Evolutionary conservation across 2,888 invertebrate genomes (phyloP).

Genomic region (Lithophane semibrunnea): DNA sequence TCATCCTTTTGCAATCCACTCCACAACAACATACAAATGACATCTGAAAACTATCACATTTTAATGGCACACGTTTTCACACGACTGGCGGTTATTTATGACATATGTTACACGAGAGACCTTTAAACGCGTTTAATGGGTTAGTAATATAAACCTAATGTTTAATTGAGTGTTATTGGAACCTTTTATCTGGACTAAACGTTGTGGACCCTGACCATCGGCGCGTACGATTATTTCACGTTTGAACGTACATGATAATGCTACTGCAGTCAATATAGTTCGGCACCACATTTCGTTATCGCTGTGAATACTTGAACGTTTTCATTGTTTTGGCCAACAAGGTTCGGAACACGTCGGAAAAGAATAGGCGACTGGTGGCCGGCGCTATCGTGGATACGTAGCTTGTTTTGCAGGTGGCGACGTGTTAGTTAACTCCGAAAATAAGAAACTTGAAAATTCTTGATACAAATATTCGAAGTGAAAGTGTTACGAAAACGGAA

Average conservation of each 20-base stretch:
- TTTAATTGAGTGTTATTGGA: constrained; percentile 74
- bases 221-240: constrained; percentile 74
- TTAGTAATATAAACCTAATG: constrained; percentile 37
- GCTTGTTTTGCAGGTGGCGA: constrained; percentile 51
- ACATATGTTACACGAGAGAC: constrained; percentile 26
- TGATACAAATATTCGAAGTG: constrained; percentile 1
- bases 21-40: constrained; percentile 84
- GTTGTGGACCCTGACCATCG: constrained; percentile 75
- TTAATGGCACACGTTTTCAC: constrained; percentile 54
- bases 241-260: constrained; percentile 87
- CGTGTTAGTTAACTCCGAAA: constrained; percentile 7
- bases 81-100: constrained; percentile 1
- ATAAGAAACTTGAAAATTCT: constrained; percentile 19
- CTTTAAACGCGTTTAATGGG: constrained; percentile 29
- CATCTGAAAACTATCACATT: constrained; percentile 81
- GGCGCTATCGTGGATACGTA: constrained; percentile 31
- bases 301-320: constrained; percentile 53
- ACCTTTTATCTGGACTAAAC: constrained; percentile 86
- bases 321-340: constrained; percentile 58
- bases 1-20: constrained; percentile 86
- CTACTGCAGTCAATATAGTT: constrained; percentile 78
- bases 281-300: constrained; percentile 85
- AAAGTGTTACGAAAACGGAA: constrained; percentile 13
- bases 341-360: constrained; percentile 29
- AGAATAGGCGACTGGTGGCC: constrained; percentile 41